phyloP scores from a whole-genome alignment of 1,140 invertebrate species.

The Pogonomyrmex californicus region DNA sequence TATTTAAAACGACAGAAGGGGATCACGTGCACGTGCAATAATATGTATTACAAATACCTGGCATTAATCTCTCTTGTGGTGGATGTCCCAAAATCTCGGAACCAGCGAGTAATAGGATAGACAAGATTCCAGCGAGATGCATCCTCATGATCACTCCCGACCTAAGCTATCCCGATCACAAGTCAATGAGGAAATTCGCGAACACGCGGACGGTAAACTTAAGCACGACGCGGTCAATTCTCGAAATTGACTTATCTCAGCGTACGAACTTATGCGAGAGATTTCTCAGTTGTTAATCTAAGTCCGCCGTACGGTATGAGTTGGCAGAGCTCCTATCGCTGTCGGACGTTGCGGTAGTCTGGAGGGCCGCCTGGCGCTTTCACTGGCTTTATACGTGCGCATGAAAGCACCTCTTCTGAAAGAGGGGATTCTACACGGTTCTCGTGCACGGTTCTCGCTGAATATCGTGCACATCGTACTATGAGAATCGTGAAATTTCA shows the following conservation, averaged over 20 bases:
- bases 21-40: not conserved
- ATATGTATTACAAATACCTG: constrained; percentile 75
- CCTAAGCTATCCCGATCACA: constrained; percentile 64
- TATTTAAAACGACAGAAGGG: constrained; percentile 32
- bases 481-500: constrained; percentile 29
- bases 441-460: constrained; percentile 40
- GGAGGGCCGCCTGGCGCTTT: constrained; percentile 85
- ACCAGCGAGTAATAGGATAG: constrained; percentile 74
- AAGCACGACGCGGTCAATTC: constrained; percentile 13
- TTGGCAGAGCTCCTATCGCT: constrained; percentile 80
- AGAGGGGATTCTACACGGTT: constrained; percentile 74
- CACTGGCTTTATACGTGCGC: constrained; percentile 86
- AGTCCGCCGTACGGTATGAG: constrained; percentile 19
- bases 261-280: constrained; percentile 23
- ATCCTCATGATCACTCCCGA: constrained; percentile 78
- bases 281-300: constrained; percentile 48
- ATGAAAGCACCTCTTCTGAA: constrained; percentile 84
- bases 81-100: constrained; percentile 82
- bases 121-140: constrained; percentile 73
- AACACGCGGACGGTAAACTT: constrained; percentile 31
- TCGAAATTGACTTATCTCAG: constrained; percentile 1
- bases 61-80: constrained; percentile 80
- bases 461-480: not conserved
- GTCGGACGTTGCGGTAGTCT: constrained; percentile 85
- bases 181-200: constrained; percentile 10